Base-by-base conservation (phyloP, 2,113 vertebrate species). In the Ailurus styani region DNA sequence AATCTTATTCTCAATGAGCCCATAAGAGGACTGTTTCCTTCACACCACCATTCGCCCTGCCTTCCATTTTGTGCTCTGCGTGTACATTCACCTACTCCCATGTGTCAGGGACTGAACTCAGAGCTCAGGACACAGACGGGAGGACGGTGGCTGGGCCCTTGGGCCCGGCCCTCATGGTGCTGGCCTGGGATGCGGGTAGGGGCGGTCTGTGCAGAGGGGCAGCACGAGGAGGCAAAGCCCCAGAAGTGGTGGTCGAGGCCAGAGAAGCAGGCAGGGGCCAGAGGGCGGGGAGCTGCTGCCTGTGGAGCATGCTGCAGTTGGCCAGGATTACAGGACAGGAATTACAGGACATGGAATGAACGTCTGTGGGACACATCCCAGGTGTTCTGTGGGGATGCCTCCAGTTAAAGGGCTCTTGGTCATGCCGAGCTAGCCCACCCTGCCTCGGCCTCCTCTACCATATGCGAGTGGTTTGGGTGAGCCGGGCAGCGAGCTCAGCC, bases 111-210 rank as follows among this genome's bases (percentile, higher is more conserved):
- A 29, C 34, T 8, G 18, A 78, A 40, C 42, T 81, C 34, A 47
- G 82, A 17, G 85, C 84, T 68, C 34, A 20, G 60, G 21, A 40
- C 68, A 14, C 62, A 75, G 37, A 21, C 17, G 62, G 29, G 42
- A 85, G 21, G 29, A 15, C 0, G 5, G 13, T 0, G 12, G n/a
- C 12, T 20, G 23, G 70, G 27, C 6, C 72, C 57, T 2, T 2
- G 23, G 12, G n/a, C 14, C 18, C 8, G 1, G 10, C 27, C 3
- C 20, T 40, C 34, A 29, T 1, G 25, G 55, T 72, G 37, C 12
- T 5, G 13, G 88, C 77, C 13, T 72, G 42, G 73, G 60, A n/a
- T n/a, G n/a, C n/a, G 3, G 0, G 27, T 11, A 12, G 27, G 14
- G 64, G 18, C 40, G 34, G 55, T 42, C 55, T 6, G 12, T 0